phyloP scores from a whole-genome alignment of 2,113 vertebrate genomes.

The Lanius collurio region DNA sequence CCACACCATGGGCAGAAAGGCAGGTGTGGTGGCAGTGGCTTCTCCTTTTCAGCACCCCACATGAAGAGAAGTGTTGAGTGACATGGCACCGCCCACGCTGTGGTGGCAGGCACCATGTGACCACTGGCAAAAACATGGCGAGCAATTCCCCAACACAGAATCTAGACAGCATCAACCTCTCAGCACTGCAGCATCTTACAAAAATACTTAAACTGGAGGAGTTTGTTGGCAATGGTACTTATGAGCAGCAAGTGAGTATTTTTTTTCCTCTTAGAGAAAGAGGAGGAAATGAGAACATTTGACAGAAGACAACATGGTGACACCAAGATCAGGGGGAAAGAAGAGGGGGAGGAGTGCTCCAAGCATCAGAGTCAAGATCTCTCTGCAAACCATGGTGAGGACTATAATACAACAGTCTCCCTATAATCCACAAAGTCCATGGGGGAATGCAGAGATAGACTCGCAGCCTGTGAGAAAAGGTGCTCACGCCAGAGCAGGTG shows the following conservation, averaged over 20 bases:
- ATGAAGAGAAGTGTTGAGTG: not conserved
- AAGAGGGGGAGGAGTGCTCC: not conserved
- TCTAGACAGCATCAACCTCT: not conserved
- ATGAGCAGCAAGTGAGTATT: not conserved
- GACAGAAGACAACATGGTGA: not conserved
- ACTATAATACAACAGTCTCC: not conserved
- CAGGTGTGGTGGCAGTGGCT: not conserved
- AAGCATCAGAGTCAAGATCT: not conserved
- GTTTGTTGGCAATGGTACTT: not conserved
- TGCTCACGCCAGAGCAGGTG: accelerated
- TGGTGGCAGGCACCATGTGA: not conserved
- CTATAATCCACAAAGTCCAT: not conserved
- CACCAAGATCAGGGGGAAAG: not conserved
- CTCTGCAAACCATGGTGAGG: not conserved
- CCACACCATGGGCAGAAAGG: not conserved
- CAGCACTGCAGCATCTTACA: not conserved
- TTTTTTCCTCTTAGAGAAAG: not conserved
- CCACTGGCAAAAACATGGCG: accelerated
- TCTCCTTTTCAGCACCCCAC: not conserved
- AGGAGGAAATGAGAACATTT: not conserved
- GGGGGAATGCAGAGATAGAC: not conserved
- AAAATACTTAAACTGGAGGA: not conserved
- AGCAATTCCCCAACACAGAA: not conserved
- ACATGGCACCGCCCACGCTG: accelerated
- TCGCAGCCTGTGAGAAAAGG: not conserved